phyloP scores from a whole-genome alignment of 2,797 vertebrate genomes.

The Trachops cirrhosus region DNA sequence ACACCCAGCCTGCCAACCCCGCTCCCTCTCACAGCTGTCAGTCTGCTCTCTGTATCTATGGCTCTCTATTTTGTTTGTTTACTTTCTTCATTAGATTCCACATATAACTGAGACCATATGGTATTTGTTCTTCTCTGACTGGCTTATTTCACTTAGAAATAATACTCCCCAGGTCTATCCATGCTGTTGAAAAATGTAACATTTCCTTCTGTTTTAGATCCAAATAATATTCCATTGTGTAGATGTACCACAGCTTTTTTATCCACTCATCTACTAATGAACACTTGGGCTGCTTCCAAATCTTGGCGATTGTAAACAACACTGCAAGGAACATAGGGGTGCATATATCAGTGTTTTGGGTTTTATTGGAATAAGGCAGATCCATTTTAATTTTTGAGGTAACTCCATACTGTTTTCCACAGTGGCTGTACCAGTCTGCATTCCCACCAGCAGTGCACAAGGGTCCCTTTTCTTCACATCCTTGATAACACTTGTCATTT shows the following conservation, averaged over 20 bases:
- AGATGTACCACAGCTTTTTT: not conserved
- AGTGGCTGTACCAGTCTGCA: not conserved
- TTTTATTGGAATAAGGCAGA: not conserved
- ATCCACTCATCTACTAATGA: not conserved
- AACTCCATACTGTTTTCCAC: not conserved
- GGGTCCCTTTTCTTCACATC: not conserved
- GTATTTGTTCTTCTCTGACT: not conserved
- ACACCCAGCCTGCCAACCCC: no score
- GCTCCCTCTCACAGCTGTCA: no score
- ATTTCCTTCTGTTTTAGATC: not conserved
- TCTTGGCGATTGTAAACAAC: not conserved
- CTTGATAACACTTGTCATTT: not conserved
- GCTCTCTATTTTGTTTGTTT: no score
- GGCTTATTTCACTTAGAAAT: not conserved
- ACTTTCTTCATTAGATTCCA: no score
- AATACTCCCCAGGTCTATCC: not conserved
- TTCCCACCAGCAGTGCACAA: not conserved
- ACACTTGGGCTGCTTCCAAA: not conserved
- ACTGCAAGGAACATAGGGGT: not conserved
- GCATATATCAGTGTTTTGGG: not conserved
- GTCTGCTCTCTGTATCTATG: no score
- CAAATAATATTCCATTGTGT: not conserved
- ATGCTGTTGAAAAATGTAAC: not conserved
- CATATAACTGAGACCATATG: no score
- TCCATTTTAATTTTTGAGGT: not conserved